phyloP scores from a whole-genome alignment of 2,888 invertebrate genomes.

The Drosophila pseudotalamancana region DNA sequence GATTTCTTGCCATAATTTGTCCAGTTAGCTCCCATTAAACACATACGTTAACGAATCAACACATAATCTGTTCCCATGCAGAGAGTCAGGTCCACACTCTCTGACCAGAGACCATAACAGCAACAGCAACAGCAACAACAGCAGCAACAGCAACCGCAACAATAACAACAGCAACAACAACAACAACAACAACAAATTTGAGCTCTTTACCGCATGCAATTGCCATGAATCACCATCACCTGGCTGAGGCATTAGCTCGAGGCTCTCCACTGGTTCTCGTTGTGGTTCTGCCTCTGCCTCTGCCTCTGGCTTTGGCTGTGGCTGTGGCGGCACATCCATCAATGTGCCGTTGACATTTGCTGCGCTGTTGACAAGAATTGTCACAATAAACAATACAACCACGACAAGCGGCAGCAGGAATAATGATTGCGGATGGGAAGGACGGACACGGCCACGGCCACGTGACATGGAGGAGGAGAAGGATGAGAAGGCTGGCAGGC shows the following conservation, averaged over 20 bases:
- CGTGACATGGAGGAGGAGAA: slow-evolving; percentile 56
- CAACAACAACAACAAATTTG: slow-evolving; percentile 54
- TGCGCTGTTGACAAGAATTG: slow-evolving; percentile 77
- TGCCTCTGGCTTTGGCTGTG: slow-evolving; percentile 11
- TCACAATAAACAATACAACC: slow-evolving; percentile 78
- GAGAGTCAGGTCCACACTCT: neutral
- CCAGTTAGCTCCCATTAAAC: slow-evolving; percentile 54
- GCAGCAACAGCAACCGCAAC: slow-evolving; percentile 37
- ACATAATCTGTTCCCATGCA: slow-evolving; percentile 29
- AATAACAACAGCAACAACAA: slow-evolving; percentile 24
- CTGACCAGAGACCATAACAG: slow-evolving; percentile 21
- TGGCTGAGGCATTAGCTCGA: slow-evolving; percentile 48
- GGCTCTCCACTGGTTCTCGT: slow-evolving; percentile 14
- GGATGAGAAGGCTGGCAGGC: slow-evolving; percentile 21
- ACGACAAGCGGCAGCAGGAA: slow-evolving; percentile 50
- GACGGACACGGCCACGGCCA: slow-evolving; percentile 49
- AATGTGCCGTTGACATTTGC: slow-evolving; percentile 79
- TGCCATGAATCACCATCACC: slow-evolving; percentile 77
- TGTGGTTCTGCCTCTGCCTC: slow-evolving; percentile 37
- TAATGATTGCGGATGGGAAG: slow-evolving; percentile 54
- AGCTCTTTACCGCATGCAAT: slow-evolving; percentile 73
- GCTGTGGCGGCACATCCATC: slow-evolving; percentile 71
- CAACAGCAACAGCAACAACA: neutral
- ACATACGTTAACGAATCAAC: slow-evolving; percentile 42
- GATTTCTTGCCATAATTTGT: neutral